Evolutionary conservation across 1,140 invertebrate species (phyloP).

Genomic region (Brachionus koreanus): DNA sequence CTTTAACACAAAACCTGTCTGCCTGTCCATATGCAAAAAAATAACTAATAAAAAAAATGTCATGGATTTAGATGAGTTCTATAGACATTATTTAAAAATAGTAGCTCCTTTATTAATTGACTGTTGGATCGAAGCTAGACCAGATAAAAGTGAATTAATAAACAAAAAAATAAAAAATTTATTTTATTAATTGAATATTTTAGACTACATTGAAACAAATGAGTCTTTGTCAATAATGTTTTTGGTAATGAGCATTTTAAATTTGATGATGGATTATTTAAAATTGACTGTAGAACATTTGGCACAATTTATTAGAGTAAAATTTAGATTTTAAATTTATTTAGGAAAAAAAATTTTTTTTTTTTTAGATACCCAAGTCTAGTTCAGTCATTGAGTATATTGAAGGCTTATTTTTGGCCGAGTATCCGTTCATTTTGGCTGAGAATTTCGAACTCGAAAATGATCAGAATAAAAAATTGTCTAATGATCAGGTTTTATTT

Average conservation of each 20-base stretch:
- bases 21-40: neutral
- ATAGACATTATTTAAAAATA: conserved; percentile 46
- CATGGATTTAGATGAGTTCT: conserved; percentile 13
- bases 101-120: conserved; percentile 51
- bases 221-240: conserved; percentile 29
- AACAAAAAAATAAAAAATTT: neutral
- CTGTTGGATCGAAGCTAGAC: conserved; percentile 51
- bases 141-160: conserved; percentile 37
- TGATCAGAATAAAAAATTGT: conserved; percentile 28
- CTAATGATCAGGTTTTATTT: neutral
- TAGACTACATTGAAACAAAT: conserved; percentile 15
- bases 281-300: neutral
- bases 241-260: conserved; percentile 2
- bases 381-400: neutral
- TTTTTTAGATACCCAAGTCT: neutral
- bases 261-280: conserved; percentile 17
- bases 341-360: neutral
- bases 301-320: conserved; percentile 24
- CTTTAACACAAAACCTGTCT: neutral
- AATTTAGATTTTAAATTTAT: neutral
- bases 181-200: neutral
- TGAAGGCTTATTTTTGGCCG: neutral
- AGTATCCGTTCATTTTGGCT: neutral
- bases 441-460: conserved; percentile 20
- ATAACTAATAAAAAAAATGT: neutral